Evolutionary conservation across 2,797 vertebrate species (phyloP).

Genomic region (Urocyon cinereoargenteus): DNA sequence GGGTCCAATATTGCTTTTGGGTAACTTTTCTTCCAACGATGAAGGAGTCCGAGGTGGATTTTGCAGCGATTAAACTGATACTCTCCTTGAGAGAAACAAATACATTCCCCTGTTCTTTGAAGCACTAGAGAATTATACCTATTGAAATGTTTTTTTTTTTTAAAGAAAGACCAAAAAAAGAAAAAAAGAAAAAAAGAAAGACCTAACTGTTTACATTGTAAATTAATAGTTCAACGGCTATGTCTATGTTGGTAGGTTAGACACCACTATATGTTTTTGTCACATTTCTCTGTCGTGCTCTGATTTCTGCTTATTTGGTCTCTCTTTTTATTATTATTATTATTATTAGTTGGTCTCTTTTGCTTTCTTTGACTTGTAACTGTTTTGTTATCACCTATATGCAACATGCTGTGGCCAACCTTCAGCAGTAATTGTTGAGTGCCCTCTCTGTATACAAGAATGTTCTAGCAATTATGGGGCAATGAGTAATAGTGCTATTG

Average conservation of each 20-base stretch:
- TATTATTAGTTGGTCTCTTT: slow-evolving; percentile 41
- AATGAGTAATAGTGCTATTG: background rate
- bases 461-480: background rate
- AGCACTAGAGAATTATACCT: background rate
- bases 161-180: background rate
- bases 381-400: slow-evolving; percentile 43
- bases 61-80: slow-evolving; percentile 59
- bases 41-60: slow-evolving; percentile 45
- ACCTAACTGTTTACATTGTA: background rate
- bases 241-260: slow-evolving; percentile 38
- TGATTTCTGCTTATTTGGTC: slow-evolving; percentile 46
- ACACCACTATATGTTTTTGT: slow-evolving; percentile 42
- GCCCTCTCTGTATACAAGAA: background rate
- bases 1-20: slow-evolving; percentile 47
- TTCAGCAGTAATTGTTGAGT: background rate
- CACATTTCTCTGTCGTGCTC: background rate
- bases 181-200: background rate
- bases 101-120: background rate
- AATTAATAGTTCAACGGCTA: background rate
- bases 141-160: background rate
- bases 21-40: slow-evolving; percentile 70
- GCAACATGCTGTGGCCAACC: background rate
- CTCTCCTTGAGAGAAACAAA: slow-evolving; percentile 29
- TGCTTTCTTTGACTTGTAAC: slow-evolving; percentile 63
- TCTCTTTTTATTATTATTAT: background rate